Evolutionary conservation across 2,888 invertebrate genomes (phyloP), one percentile per base, ranked within the genome.

Genomic region (Sialis fuliginosa): DNA sequence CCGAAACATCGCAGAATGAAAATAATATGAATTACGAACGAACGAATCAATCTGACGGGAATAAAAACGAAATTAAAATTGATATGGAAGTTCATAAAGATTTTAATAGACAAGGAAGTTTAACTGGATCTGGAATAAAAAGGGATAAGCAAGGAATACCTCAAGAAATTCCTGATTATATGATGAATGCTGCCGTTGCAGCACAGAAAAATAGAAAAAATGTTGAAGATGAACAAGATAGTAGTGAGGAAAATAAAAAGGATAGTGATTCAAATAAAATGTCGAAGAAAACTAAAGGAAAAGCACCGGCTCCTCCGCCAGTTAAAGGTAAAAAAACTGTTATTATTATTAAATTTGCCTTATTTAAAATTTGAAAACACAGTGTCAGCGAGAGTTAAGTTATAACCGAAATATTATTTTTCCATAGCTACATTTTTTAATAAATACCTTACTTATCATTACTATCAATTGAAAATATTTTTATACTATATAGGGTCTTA

Each of bases 151-250:
- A 75, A 55, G 70, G 77, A 33, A 72, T 81, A 54, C 81, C 81
- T 43, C 74, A 79, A 56, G 81, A 82, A 56, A 68, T 82, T 52
- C 81, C 82, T 4, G 73, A 73, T 48, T 79, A 79, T 52, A 81
- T 83, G 67, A 65, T 79, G 49, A 77, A 81, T 46, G 83, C 83
- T 1, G 83, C 81, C 1, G 74, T 75, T 59, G 79, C 77, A 2
- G 83, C 81, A 0, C 68, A 74, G 53, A 74, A 70, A 48, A 81
- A 82, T 53, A 68, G 83, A 43, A 80, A 75, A 58, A 75, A 74
- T 54, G 54, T 65, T 5, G 58, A 57, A n/a, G 44, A 52, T 5
- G 52, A 51, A 22, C 45, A 52, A 4, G 55, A 57, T 47, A 22
- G 46, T 5, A 42, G 47, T 2, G 48, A 45, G 30, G 33, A 45